Conservation (phyloP, 2,797 vertebrate species). For the Momotus momota region DNA sequence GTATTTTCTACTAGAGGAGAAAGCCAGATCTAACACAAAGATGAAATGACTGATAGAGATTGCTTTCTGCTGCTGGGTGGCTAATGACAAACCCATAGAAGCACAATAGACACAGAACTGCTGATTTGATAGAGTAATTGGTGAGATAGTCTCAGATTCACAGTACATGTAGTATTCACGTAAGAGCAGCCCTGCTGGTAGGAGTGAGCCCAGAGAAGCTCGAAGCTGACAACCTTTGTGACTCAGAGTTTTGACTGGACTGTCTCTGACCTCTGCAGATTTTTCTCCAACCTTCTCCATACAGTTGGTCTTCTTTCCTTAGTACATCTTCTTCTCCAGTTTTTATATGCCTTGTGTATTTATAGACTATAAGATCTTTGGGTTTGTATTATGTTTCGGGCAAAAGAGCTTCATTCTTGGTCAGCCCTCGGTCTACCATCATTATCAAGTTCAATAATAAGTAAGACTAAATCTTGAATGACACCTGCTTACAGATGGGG, state of each 20-base stretch:
- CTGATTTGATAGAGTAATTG: background rate
- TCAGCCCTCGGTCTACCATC: background rate
- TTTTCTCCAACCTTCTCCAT: background rate
- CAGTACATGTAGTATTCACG: fast-evolving
- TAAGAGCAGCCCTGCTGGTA: background rate
- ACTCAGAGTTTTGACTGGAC: background rate
- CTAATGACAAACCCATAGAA: background rate
- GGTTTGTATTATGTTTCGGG: background rate
- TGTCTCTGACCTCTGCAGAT: background rate
- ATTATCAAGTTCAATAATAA: background rate
- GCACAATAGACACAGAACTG: background rate
- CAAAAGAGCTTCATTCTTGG: background rate
- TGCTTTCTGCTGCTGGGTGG: background rate
- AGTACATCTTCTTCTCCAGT: background rate
- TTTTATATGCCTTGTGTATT: background rate
- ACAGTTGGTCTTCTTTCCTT: background rate
- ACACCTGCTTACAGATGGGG: background rate
- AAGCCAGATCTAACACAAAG: background rate
- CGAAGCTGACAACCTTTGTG: background rate
- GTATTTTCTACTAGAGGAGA: background rate
- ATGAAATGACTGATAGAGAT: background rate
- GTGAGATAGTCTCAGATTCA: background rate
- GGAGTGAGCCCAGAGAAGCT: background rate
- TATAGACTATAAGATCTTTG: background rate
- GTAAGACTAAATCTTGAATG: background rate